These are phyloP conservation scores for Rhopilema esculentum DNA, from an alignment of 30 jellyfish, hydroid and myxozoan species.

Conservation along the genomic window DNA sequence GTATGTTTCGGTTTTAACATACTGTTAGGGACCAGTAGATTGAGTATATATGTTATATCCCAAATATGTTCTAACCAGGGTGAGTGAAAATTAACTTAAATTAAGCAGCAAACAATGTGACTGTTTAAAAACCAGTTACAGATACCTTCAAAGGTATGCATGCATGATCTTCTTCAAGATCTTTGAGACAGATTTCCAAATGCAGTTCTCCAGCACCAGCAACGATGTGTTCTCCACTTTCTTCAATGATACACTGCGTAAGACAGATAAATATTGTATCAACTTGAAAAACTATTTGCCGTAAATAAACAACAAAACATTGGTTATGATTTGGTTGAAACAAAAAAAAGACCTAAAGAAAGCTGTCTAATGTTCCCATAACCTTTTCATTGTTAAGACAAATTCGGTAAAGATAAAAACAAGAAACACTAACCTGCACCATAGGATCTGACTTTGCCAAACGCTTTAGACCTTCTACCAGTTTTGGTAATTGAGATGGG, in stretches of 20 bases:
- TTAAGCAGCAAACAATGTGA: background rate
- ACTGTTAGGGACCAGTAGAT: too few relatives aligned
- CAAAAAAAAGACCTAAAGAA: too few relatives aligned
- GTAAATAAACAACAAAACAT: too few relatives aligned
- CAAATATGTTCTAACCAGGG: too few relatives aligned
- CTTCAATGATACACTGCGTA: constrained; percentile 89
- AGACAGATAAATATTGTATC: background rate
- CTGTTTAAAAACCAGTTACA: background rate
- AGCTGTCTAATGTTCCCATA: too few relatives aligned
- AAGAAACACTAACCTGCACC: constrained; percentile 77
- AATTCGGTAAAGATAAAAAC: background rate
- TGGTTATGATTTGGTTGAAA: too few relatives aligned
- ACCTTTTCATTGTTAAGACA: background rate
- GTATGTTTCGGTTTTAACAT: too few relatives aligned
- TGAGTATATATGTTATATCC: too few relatives aligned
- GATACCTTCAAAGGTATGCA: constrained; percentile 91
- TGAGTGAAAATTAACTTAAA: too few relatives aligned
- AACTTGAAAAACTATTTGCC: too few relatives aligned
- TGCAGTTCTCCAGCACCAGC: constrained; percentile 99
- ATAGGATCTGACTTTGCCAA: constrained; percentile 99
- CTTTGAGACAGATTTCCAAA: constrained; percentile 98
- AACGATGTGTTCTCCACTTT: constrained; percentile 99
- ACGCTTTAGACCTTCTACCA: constrained; percentile 99
- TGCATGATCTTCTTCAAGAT: constrained; percentile 99
- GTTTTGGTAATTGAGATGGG: constrained; percentile 98